Conservation (phyloP, 2,797 vertebrate species). For the Fratercula arctica region DNA sequence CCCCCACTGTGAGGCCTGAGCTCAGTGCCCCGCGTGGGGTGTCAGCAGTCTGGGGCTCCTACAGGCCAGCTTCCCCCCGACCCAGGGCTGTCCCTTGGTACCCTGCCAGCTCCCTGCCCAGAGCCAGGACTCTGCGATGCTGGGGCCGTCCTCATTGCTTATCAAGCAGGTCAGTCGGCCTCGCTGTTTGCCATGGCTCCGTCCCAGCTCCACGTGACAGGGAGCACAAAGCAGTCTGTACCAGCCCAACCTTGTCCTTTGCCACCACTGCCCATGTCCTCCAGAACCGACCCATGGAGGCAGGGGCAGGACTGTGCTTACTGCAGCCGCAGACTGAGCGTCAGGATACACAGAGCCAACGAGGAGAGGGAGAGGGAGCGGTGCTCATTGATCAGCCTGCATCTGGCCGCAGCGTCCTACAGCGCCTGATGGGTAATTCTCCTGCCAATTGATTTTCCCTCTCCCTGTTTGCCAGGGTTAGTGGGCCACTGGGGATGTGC, state of each 20-base stretch:
- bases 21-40: accelerated
- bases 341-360: not conserved
- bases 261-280: not conserved
- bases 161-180: not conserved
- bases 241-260: not conserved
- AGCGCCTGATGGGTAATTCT: not conserved
- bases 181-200: not conserved
- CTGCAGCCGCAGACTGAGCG: not conserved
- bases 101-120: not conserved
- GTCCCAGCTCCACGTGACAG: not conserved
- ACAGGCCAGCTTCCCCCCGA: accelerated
- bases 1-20: not conserved
- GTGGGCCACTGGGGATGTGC: not conserved
- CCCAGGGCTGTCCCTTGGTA: not conserved
- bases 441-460: conserved; percentile 2
- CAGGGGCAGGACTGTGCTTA: not conserved
- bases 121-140: not conserved
- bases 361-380: not conserved
- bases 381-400: not conserved
- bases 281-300: not conserved
- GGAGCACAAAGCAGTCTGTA: not conserved
- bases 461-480: not conserved
- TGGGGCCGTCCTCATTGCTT: not conserved
- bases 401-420: not conserved
- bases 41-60: accelerated